Evolutionary conservation across 2,113 vertebrate genomes (phyloP), one percentile per base, ranked within the genome.

Genomic region (Girardinichthys multiradiatus): DNA sequence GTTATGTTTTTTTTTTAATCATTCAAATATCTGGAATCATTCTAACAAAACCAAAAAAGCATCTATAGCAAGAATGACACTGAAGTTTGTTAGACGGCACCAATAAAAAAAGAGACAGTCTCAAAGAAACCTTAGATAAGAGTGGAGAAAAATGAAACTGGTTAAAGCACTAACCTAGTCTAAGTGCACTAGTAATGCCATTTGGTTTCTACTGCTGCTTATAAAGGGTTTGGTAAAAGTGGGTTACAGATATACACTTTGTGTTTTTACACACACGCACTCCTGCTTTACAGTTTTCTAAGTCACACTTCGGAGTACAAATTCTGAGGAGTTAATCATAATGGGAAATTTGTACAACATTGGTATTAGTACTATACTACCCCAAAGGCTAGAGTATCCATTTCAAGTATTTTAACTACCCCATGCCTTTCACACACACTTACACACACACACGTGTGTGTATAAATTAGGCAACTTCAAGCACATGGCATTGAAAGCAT

Each of bases 281-380:
- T 85, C 85, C 86, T 71, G 77, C 80, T 85, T 82, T 87, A 90
- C 87, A 89, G 77, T 78, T 91, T 86, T 84, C 87, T 91, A 92
- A 93, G 90, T 92, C 90, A 92, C 89, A 92, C 90, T 90, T 92
- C 71, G 91, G 91, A 90, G 88, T 90, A 89, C 82, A 93, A 89
- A 92, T 82, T 90, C 79, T 83, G 85, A 90, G 80, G 79, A 91
- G 81, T 87, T 88, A 70, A 87, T 88, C 70, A 88, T 92, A 93
- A 93, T 91, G 92, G 92, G 88, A 90, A 91, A 92, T 93, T 87
- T 92, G 90, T 93, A 93, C 91, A 94, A 87, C 84, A 91, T 90
- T 84, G 86, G 87, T 93, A 94, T 89, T 94, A 95, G 91, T 93
- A 94, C 93, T 94, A 95, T 57, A 72, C 90, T 91, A 92, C 88